Base-by-base conservation (phyloP, 2,888 invertebrate genomes). In the Andricus quercusramuli region DNA sequence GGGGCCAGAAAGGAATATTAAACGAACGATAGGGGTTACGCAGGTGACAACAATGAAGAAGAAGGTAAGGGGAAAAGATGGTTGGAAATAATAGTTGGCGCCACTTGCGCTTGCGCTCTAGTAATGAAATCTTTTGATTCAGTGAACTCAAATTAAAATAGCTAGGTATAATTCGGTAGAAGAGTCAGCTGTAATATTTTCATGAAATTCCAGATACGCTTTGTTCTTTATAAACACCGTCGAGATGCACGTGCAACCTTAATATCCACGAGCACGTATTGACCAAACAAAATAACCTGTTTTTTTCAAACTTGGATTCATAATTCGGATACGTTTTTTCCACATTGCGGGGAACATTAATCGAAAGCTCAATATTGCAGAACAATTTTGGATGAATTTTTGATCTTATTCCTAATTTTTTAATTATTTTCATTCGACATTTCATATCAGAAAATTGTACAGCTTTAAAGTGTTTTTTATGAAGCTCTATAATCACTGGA, bases 41-140 rank as follows among this genome's bases (percentile, higher is more conserved):
- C 3, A 22, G n/a, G 56, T 22, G 56, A 56, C 20, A 56, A 56
- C 56, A 56, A 22, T 11, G 11, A 56, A 3, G 56, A 22, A 0
- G n/a, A 56, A 11, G 56, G 56, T n/a, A 20, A 29, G 77, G 77
- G 77, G 83, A 83, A 82, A 83, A 79, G 80, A 80, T 77, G 81
- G 68, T 74, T 77, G 83, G 83, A 82, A 84, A 84, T 86, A 90
- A 89, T 90, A 89, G 90, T 89, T 88, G 87, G 88, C 87, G 84
- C 87, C 88, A 85, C 83, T 85, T 89, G 86, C 87, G 83, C 85
- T 89, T 91, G 87, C 89, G 87, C 85, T 83, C 87, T 85, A 89
- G 85, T 91, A 90, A 90, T 90, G 89, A 89, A 89, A 90, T 91
- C 88, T 86, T 87, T 89, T 87, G 90, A 89, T 87, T 90, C 88